Evolutionary conservation across 2,888 invertebrate species (phyloP), one percentile per base, ranked within the genome.

Genomic region (Papilio demoleus): DNA sequence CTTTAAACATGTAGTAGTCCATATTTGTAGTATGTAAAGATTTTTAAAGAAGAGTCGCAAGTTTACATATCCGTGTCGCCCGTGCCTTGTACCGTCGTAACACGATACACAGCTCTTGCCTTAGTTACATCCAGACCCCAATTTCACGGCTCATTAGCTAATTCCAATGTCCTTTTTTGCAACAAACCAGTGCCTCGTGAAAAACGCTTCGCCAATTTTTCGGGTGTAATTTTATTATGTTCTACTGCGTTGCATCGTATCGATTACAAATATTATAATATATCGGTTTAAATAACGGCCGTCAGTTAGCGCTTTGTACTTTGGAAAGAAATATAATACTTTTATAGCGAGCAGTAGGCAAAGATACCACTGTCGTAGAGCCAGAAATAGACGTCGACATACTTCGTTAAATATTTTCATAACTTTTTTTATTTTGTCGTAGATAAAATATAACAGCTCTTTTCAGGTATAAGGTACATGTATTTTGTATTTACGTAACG

Each of bases 81-180:
- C 6, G 14, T 53, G 50, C 5, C 50, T 80, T 70, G 67, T 40
- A 42, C 74, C 78, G 19, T 36, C 11, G 90, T 86, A 90, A 90
- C 76, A 47, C 76, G 81, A 90, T 85, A 88, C 72, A 17, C 69
- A 58, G 70, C 74, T 77, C 79, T 73, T 76, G 79, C 79, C 80
- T 80, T 79, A 78, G 75, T 75, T 79, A 80, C 82, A 79, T 79
- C 79, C 81, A 81, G 82, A 85, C 90, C 92, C 90, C 88, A 90
- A 92, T 92, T 92, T 92, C 82, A 81, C 85, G 87, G 79, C 90
- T 92, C 92, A 92, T 92, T 92, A 87, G 76, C 76, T 80, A 77
- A 85, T 84, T 80, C 80, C 79, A 80, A 81, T 82, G 86, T 88
- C 83, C 84, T 88, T 88, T 76, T 90, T 90, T 88, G 87, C 88